phyloP scores from a whole-genome alignment of 2,888 invertebrate species.

The Plebejus argus region DNA sequence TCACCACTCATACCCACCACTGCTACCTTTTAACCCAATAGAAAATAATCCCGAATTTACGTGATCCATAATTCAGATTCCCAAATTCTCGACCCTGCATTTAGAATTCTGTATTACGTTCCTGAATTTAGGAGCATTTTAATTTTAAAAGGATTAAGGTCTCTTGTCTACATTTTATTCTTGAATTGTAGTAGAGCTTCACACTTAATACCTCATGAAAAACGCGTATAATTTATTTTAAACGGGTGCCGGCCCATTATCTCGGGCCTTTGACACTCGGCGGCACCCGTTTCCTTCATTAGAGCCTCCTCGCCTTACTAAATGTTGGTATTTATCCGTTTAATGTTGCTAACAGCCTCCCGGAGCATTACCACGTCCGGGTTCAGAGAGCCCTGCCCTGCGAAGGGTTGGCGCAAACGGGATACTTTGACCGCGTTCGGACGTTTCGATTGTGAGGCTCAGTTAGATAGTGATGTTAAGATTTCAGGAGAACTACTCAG shows the following conservation, averaged over 20 bases:
- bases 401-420: not conserved
- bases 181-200: not conserved
- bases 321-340: conserved; percentile 53
- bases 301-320: conserved; percentile 43
- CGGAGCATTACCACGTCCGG: conserved; percentile 51
- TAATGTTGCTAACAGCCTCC: conserved; percentile 53
- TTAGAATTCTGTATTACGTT: too few relatives aligned
- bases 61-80: too few relatives aligned
- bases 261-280: conserved; percentile 12
- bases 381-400: conserved; percentile 32
- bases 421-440: not conserved
- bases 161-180: not conserved
- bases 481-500: too few relatives aligned
- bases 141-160: not conserved
- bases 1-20: too few relatives aligned
- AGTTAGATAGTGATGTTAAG: too few relatives aligned
- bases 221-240: conserved; percentile 21
- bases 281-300: conserved; percentile 52
- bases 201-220: conserved; percentile 1
- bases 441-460: too few relatives aligned
- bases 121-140: too few relatives aligned
- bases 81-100: too few relatives aligned
- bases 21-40: too few relatives aligned
- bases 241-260: conserved; percentile 13
- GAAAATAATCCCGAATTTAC: too few relatives aligned